Conservation (phyloP, 2,888 invertebrate genomes). For the Epinotia ramella region DNA sequence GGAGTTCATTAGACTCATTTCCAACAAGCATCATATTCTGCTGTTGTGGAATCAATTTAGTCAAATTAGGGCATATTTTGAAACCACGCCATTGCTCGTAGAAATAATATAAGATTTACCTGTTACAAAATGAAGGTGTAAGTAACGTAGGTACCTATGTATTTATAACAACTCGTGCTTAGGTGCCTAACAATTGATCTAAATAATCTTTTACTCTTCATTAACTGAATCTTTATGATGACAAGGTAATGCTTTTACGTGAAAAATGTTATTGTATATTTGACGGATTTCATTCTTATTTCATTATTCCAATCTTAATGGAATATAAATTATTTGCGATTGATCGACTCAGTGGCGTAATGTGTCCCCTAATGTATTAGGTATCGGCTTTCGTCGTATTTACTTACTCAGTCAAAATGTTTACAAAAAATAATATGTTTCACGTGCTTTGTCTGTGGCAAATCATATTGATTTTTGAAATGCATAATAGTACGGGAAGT, state of each 20-base stretch:
- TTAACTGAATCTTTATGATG: not conserved
- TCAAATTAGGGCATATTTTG: too few species aligned
- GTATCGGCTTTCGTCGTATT: constrained; percentile 12
- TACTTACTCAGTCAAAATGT: not conserved
- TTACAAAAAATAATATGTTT: not conserved
- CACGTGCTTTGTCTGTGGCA: not conserved
- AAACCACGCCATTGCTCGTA: too few species aligned
- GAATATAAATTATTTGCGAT: constrained; percentile 58
- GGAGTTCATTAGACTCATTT: too few species aligned
- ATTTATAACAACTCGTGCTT: too few species aligned
- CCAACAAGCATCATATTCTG: too few species aligned
- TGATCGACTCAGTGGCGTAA: constrained; percentile 51
- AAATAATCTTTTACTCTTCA: not conserved
- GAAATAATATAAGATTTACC: too few species aligned
- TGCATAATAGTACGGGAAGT: too few species aligned
- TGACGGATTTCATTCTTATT: constrained; percentile 25
- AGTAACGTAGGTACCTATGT: too few species aligned
- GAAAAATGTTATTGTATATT: constrained; percentile 9
- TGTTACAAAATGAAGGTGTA: too few species aligned
- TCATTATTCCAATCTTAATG: constrained; percentile 51
- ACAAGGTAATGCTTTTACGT: constrained; percentile 8
- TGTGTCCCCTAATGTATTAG: constrained; percentile 29
- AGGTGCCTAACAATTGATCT: too few species aligned
- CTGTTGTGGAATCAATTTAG: too few species aligned
- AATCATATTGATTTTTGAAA: not conserved